These are phyloP conservation scores for Gobio gobio DNA, from an alignment of 2,113 vertebrate species.

Conservation along the genomic window DNA sequence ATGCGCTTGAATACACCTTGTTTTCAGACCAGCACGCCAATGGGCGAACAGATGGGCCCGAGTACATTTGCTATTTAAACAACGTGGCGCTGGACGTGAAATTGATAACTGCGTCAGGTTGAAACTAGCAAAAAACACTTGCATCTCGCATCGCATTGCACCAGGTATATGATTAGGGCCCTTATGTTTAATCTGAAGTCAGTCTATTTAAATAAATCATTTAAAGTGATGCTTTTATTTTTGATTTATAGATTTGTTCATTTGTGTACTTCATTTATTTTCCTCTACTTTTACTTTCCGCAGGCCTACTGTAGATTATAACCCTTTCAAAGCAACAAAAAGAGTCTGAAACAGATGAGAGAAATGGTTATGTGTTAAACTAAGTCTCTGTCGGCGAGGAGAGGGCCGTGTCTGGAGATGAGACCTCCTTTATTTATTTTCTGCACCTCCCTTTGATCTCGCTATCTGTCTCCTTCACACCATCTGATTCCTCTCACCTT, in stretches of 20 bases:
- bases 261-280: neutral
- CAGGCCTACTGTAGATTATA: neutral
- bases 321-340: neutral
- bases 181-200: neutral
- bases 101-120: no score
- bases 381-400: neutral
- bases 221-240: neutral
- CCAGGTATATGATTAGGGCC: no score
- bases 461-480: slow-evolving; percentile 45
- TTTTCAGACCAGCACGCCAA: no score
- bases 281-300: neutral
- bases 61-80: no score
- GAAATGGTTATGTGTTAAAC: neutral
- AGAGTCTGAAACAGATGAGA: neutral
- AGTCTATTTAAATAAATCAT: neutral
- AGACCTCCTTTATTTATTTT: slow-evolving; percentile 29
- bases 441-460: slow-evolving; percentile 44
- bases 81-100: no score
- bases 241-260: neutral
- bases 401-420: neutral
- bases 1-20: no score
- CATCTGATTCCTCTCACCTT: slow-evolving; percentile 38
- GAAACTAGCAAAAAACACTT: no score
- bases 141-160: no score
- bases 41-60: no score